phyloP scores from a whole-genome alignment of 2,113 vertebrate genomes.

The Sorex fumeus region DNA sequence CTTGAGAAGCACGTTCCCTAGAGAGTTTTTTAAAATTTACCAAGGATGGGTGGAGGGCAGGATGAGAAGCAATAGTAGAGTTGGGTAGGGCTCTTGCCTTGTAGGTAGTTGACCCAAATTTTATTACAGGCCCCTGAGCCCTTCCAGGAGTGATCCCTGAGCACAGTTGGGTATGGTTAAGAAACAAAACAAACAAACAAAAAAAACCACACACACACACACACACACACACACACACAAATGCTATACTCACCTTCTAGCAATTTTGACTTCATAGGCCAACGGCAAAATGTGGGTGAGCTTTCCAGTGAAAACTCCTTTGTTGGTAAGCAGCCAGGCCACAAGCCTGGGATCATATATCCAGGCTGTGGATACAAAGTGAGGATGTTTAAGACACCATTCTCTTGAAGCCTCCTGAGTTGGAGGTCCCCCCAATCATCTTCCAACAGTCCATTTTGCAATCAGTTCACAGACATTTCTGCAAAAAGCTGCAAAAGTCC shows the following conservation, averaged over 20 bases:
- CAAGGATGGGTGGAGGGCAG: too few relatives aligned
- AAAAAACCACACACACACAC: neutral
- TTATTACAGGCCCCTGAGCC: too few relatives aligned
- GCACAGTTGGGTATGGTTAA: too few relatives aligned
- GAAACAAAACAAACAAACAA: too few relatives aligned
- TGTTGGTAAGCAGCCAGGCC: neutral
- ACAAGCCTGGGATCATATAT: neutral
- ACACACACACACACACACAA: neutral
- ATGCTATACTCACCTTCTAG: accelerated
- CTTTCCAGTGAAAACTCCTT: neutral
- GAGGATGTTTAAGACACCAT: neutral
- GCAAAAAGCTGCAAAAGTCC: slow-evolving; percentile 39
- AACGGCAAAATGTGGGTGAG: neutral
- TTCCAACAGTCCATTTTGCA: neutral
- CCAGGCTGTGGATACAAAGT: neutral
- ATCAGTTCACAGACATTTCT: slow-evolving; percentile 34
- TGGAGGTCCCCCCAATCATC: neutral
- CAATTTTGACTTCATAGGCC: neutral
- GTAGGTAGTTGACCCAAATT: too few relatives aligned
- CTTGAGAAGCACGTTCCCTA: too few relatives aligned
- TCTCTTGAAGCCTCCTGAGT: neutral
- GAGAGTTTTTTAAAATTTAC: too few relatives aligned
- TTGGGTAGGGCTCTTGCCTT: too few relatives aligned
- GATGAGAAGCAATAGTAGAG: too few relatives aligned
- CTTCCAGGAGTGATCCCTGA: too few relatives aligned